Base-by-base conservation (phyloP, 2,797 vertebrate genomes). In the Chaenodraco wilsoni region DNA sequence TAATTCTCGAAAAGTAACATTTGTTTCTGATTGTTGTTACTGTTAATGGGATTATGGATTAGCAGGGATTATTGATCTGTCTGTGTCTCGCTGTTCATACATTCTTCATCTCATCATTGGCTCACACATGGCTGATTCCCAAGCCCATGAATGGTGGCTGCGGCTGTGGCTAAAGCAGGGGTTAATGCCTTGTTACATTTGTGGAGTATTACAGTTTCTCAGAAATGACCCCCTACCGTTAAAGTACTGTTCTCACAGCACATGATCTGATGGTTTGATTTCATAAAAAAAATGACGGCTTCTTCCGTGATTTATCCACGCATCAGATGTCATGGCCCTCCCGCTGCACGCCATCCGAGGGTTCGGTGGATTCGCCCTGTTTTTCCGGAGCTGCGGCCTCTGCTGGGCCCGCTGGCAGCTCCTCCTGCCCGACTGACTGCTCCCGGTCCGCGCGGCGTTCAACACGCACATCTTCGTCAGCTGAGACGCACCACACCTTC, bases 41-140 rank as follows among this genome's bases (percentile, higher is more conserved):
- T 48, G 56, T 70, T 82, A 76, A 90, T 77, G 62, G 84, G 89
- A 91, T 91, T 89, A 86, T 72, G 84, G 79, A 74, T 91, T 89
- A 90, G 60, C 50, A 55, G 56, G 87, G 87, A 91, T 93, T 90
- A 94, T 93, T 89, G 92, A 94, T 93, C 84, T 5, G 78, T 88
- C 83, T 86, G 62, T 69, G 72, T 76, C 69, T 84, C 69, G 43
- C 71, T 79, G 59, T 78, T 78, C 45, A 46, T 74, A 41, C 67
- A 52, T 67, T 79, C 62, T 61, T 78, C 23, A 13, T 65, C 63
- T 79, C 65, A 65, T 79, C 55, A 52, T n/a, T 52, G 61, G 13
- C 48, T 48, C 63, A 78, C 92, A 93, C 86, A 92, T 94, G 91
- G 82, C 31, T 55, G 75, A 60, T 89, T 94, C 91, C 90, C 93